A percentile compares a stretch with the other conserved stretches of the same genome.
phyloP scores from a whole-genome alignment of 1,140 invertebrate species.

The Drosophila oshimai region DNA sequence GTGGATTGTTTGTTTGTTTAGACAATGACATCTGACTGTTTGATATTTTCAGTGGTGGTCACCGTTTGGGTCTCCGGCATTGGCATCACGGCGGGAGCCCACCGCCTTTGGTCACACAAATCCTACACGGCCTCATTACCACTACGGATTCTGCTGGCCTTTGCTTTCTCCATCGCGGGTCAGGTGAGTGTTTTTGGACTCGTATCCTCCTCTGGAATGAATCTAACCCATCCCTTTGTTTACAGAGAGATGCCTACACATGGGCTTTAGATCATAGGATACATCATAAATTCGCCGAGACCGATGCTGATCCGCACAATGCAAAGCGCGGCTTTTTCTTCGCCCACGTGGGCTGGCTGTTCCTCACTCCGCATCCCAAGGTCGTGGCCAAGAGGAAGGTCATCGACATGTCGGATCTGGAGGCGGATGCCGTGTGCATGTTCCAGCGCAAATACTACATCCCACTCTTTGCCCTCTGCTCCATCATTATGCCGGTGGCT shows the following conservation, averaged over 20 bases:
- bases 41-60: constrained; percentile 84
- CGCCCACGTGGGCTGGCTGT: constrained; percentile 91
- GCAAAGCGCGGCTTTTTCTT: constrained; percentile 91
- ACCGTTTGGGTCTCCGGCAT: constrained; percentile 84
- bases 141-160: constrained; percentile 87
- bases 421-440: constrained; percentile 92
- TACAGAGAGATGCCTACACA: constrained; percentile 88
- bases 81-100: constrained; percentile 91
- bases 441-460: constrained; percentile 92
- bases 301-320: constrained; percentile 92
- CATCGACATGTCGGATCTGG: constrained; percentile 92
- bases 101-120: constrained; percentile 92
- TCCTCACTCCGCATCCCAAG: constrained; percentile 89
- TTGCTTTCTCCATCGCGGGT: constrained; percentile 88
- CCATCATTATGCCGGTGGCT: constrained; percentile 90
- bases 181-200: constrained; percentile 82
- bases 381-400: constrained; percentile 90
- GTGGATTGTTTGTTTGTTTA: constrained; percentile 16
- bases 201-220: no score
- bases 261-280: constrained; percentile 92
- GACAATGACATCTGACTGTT: constrained; percentile 25
- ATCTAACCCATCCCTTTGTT: background rate
- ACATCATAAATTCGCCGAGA: constrained; percentile 92
- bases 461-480: constrained; percentile 89
- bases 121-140: constrained; percentile 92